Conservation (phyloP, 2,113 vertebrate species). For the Ageneiosus marmoratus region DNA sequence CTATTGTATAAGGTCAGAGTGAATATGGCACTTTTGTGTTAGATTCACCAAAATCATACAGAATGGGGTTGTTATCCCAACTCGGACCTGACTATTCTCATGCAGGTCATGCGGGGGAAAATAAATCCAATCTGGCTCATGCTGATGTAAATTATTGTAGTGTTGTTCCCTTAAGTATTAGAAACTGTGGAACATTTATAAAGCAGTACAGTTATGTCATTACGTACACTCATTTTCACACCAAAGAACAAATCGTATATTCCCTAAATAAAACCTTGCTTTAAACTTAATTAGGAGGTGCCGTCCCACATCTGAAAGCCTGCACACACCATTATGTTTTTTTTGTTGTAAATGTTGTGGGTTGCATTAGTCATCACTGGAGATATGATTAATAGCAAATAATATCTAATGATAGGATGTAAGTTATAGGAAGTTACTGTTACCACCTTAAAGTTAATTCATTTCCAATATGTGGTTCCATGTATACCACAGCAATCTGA, state of each 20-base stretch:
- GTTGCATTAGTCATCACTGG: background rate
- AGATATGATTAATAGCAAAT: background rate
- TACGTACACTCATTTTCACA: background rate
- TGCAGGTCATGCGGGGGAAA: background rate
- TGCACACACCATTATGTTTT: background rate
- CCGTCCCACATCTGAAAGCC: background rate
- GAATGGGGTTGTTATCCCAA: background rate
- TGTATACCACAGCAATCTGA: background rate
- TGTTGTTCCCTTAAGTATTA: background rate
- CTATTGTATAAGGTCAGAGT: background rate
- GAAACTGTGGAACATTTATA: background rate
- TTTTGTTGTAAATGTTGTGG: background rate
- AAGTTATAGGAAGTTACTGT: background rate
- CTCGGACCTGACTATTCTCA: background rate
- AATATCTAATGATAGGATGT: background rate
- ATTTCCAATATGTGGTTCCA: background rate
- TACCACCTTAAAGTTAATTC: background rate
- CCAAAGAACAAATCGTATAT: background rate
- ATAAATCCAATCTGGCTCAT: background rate
- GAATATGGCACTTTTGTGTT: background rate
- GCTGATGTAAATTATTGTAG: background rate
- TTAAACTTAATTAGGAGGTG: background rate
- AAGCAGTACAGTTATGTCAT: background rate
- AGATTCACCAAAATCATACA: background rate
- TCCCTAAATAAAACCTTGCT: background rate